These are phyloP conservation scores for Dreissena polymorpha DNA, from an alignment of 1,140 invertebrate species.

Conservation along the genomic window DNA sequence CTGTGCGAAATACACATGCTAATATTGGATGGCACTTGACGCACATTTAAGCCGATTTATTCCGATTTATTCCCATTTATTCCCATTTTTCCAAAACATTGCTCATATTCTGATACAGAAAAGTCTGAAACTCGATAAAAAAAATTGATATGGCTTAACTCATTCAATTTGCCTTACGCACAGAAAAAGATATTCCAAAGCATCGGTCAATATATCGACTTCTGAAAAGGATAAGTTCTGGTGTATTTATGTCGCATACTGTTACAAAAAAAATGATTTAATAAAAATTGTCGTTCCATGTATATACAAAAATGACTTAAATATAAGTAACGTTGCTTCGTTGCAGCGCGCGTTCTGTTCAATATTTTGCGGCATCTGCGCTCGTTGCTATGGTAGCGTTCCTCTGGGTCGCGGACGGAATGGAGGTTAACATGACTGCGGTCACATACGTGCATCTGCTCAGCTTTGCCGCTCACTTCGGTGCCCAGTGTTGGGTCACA, in stretches of 20 bases:
- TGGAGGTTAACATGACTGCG: neutral
- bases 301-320: too few relatives aligned
- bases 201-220: too few relatives aligned
- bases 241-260: neutral
- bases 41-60: too few relatives aligned
- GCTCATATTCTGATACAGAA: too few relatives aligned
- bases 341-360: conserved; percentile 12
- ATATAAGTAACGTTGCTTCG: neutral
- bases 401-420: neutral
- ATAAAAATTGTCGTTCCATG: neutral
- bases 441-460: conserved; percentile 37
- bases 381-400: neutral
- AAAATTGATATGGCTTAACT: too few relatives aligned
- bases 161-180: too few relatives aligned
- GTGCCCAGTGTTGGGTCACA: conserved; percentile 52
- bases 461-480: conserved; percentile 37
- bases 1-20: too few relatives aligned
- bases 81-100: too few relatives aligned
- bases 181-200: too few relatives aligned
- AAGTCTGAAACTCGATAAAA: too few relatives aligned
- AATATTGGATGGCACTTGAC: too few relatives aligned
- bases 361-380: conserved; percentile 1
- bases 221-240: neutral
- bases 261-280: neutral
- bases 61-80: too few relatives aligned